Percentiles rank a stretch among this genome's conserved stretches.
phyloP scores from a whole-genome alignment of 1,140 invertebrate species.

The fruit fly (Drosophila melanogaster) region Release_6_plus_ISO1_MT NT_033779.5:6246501-6247000 shows the following conservation, averaged over 20 bases:
- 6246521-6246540: background rate
- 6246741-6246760: slow-evolving; percentile 54
- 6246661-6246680: slow-evolving; percentile 82
- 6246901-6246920: slow-evolving; percentile 67
- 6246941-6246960: slow-evolving; percentile 15
- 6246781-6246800: too few relatives aligned
- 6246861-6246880: slow-evolving; percentile 59
- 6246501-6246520: slow-evolving; percentile 50
- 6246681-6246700: slow-evolving; percentile 32
- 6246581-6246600: slow-evolving; percentile 78
- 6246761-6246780: too few relatives aligned
- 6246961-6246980: slow-evolving; percentile 17
- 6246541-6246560: background rate
- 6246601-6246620: slow-evolving; percentile 64
- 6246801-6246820: slow-evolving; percentile 12
- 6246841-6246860: slow-evolving; percentile 65
- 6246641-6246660: slow-evolving; percentile 79
- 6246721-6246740: slow-evolving; percentile 78
- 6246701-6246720: slow-evolving; percentile 76
- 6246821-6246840: slow-evolving; percentile 75
- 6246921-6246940: slow-evolving; percentile 23
- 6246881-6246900: slow-evolving; percentile 80
- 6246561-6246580: slow-evolving; percentile 7
- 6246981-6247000: slow-evolving; percentile 71
- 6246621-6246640: slow-evolving; percentile 53